Percentiles rank a stretch among this genome's conserved stretches.
Conservation (phyloP, 2,113 vertebrate species). For the Lepisosteus osseus region DNA sequence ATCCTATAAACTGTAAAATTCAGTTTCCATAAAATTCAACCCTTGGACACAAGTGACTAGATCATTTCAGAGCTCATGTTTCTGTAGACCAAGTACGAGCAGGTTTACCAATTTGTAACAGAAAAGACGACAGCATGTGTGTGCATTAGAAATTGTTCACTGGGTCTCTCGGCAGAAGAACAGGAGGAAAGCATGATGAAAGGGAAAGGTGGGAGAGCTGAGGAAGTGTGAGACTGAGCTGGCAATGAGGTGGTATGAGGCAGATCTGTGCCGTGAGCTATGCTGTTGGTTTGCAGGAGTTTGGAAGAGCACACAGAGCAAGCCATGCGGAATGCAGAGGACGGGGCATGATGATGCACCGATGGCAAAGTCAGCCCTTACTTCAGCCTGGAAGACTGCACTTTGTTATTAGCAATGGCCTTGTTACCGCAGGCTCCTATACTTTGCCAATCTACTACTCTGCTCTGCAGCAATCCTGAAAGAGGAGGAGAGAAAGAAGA, state of each 20-base stretch:
- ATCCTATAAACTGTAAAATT: too few species aligned
- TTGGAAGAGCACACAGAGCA: constrained; percentile 30
- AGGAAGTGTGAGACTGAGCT: neutral
- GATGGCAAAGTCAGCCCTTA: constrained; percentile 70
- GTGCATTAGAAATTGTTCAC: neutral
- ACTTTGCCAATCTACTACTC: constrained; percentile 99
- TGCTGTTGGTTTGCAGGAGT: constrained; percentile 30
- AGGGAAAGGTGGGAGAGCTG: neutral
- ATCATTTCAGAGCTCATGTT: too few species aligned
- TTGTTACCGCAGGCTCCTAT: constrained; percentile 97
- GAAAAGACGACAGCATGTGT: neutral
- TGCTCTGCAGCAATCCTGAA: constrained; percentile 98
- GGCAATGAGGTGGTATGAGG: constrained; percentile 27
- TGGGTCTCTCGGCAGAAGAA: too few species aligned
- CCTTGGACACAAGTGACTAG: too few species aligned
- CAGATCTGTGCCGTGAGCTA: too few species aligned
- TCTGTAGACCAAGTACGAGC: too few species aligned
- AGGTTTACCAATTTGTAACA: too few species aligned
- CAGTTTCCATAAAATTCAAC: too few species aligned
- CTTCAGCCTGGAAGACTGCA: constrained; percentile 70
- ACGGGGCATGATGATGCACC: constrained; percentile 35
- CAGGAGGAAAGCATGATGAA: neutral
- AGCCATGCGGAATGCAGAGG: constrained; percentile 55
- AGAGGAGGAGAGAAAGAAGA: constrained; percentile 48
- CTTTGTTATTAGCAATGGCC: constrained; percentile 64